Percentiles rank a stretch among this genome's conserved stretches.
phyloP scores from a whole-genome alignment of 2,797 vertebrate genomes.

The Artibeus lituratus region DNA sequence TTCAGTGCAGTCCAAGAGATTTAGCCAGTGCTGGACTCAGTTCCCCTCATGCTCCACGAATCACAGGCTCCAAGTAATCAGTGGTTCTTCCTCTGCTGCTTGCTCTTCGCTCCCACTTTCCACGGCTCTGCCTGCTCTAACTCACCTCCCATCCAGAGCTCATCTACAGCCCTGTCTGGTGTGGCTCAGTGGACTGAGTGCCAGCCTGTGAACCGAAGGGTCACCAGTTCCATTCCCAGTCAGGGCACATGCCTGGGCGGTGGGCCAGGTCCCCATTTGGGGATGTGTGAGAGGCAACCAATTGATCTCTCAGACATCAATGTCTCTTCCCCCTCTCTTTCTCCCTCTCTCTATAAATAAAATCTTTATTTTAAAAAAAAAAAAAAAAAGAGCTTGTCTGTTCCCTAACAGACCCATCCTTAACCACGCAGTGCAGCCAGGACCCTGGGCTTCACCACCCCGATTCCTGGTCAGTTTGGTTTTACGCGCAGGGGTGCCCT shows the following conservation, averaged over 20 bases:
- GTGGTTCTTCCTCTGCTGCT: background rate
- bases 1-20: background rate
- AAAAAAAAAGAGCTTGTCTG: background rate
- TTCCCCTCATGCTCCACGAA: background rate
- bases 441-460: background rate
- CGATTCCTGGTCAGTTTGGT: too few relatives aligned
- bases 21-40: background rate
- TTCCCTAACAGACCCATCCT: background rate
- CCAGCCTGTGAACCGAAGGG: too few relatives aligned
- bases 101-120: background rate
- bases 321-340: too few relatives aligned
- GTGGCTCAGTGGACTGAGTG: too few relatives aligned
- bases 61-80: fast-evolving
- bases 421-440: background rate
- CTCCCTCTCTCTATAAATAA: too few relatives aligned
- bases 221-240: too few relatives aligned
- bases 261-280: too few relatives aligned
- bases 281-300: too few relatives aligned
- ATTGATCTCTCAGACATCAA: too few relatives aligned
- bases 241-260: too few relatives aligned
- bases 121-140: background rate
- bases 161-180: too few relatives aligned
- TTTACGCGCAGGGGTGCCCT: background rate
- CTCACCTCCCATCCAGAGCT: background rate
- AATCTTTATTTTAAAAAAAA: too few relatives aligned